Base-by-base conservation (phyloP, 35 echinoderm and acorn worm species). In the Stichopus chloronotus region DNA sequence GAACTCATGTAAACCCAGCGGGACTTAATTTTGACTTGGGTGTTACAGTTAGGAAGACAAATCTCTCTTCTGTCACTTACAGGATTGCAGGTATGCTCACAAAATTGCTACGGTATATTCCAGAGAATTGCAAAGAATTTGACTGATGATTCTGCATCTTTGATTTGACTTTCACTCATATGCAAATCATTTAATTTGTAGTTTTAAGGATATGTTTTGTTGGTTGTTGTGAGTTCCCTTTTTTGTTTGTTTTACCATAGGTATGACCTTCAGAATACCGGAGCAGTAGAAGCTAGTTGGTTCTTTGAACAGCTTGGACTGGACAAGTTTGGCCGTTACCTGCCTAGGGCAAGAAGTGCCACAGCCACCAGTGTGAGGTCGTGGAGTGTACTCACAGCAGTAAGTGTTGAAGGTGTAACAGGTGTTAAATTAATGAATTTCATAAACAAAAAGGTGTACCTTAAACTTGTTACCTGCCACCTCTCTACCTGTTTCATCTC, bases 181-280 rank as follows among this genome's bases (percentile, higher is more conserved):
- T 20, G 12, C 16, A 88, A 13, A 9, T 22, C 63, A 11, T 88
- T 10, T 88, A 72, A 4, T 63, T 16, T 83, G 16, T 9, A 83
- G 23, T 81, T 7, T 83, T 22, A 43, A 43, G 30, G 30, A 43
- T 43, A 1, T 43, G 0, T 43, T 43, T 43, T 43, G 30, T 43
- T 43, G 30, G 30, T 43, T 0, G 30, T 43, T 43, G 30, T 43
- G 30, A 43, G 3, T 43, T 43, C 30, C 30, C 0, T 43, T 43
- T 43, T 43, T 43, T 43, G 30, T 43, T 43, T 43, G 30, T 43
- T 43, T 43, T 43, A 43, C 30, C 30, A 14, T 24, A 95, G 96
- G 57, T 98, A 98, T 94, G 96, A 98, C 68, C 52, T 96, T 22
- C 92, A 98, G 76, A 92, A 93, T 58, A 94, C 96, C 57, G 96